A percentile compares a stretch with the other conserved stretches of the same genome.
These are phyloP conservation scores for Lepisosteus osseus DNA, from an alignment of 2,113 vertebrate species.

Conservation along the genomic window DNA sequence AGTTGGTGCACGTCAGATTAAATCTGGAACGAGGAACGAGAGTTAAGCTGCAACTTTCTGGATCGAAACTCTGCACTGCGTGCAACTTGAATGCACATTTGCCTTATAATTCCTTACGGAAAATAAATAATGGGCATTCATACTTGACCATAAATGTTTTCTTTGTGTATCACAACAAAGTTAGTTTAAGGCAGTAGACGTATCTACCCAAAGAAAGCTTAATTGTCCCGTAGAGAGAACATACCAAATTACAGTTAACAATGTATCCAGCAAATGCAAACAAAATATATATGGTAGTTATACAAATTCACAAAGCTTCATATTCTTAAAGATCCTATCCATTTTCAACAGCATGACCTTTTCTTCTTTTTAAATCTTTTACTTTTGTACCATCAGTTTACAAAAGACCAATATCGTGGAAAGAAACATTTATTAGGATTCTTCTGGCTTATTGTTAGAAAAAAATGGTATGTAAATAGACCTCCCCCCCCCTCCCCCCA, in stretches of 20 bases:
- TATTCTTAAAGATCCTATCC: constrained; percentile 79
- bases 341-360: constrained; percentile 78
- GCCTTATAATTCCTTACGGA: constrained; percentile 44
- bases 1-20: too few relatives aligned
- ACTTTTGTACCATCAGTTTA: constrained; percentile 71
- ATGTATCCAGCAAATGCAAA: constrained; percentile 53
- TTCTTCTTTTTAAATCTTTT: constrained; percentile 41
- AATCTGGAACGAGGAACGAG: too few relatives aligned
- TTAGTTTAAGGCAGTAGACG: constrained; percentile 87
- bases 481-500: constrained; percentile 38
- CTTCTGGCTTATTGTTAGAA: constrained; percentile 67
- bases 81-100: constrained; percentile 25
- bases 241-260: constrained; percentile 75
- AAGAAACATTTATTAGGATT: constrained; percentile 72
- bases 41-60: background rate
- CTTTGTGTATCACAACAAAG: constrained; percentile 63
- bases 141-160: constrained; percentile 52
- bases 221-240: constrained; percentile 78
- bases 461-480: constrained; percentile 71
- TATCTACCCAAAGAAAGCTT: constrained; percentile 85
- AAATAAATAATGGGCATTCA: constrained; percentile 67
- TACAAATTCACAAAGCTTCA: constrained; percentile 90
- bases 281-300: constrained; percentile 55
- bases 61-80: constrained; percentile 20
- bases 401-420: constrained; percentile 71